Percentiles rank a stretch among this genome's conserved stretches.
Conservation (phyloP, 2,888 invertebrate genomes). For the Netelia melanura region DNA sequence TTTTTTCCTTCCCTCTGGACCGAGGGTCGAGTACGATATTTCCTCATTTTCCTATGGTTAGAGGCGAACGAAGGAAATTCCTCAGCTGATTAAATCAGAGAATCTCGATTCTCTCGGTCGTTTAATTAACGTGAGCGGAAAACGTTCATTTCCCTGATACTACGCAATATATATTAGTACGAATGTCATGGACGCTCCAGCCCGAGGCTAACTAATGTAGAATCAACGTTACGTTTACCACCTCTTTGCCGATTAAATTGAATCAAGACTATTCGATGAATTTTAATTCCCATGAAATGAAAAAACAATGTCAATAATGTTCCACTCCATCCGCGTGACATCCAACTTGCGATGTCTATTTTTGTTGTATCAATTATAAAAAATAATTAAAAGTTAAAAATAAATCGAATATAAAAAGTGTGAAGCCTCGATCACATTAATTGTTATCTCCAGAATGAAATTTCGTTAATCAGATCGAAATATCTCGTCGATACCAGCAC, state of each 20-base stretch:
- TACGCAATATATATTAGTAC: neutral
- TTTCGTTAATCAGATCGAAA: neutral
- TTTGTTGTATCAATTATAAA: no score
- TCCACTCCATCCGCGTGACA: neutral
- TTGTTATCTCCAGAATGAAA: neutral
- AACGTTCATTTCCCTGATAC: neutral
- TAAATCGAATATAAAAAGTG: neutral
- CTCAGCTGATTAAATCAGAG: neutral
- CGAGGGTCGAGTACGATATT: conserved; percentile 36
- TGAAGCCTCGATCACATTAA: neutral
- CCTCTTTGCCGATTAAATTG: neutral
- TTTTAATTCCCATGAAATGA: neutral
- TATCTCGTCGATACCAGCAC: neutral
- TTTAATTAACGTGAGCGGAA: conserved; percentile 1
- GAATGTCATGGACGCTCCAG: neutral
- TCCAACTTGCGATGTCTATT: neutral
- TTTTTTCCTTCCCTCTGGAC: neutral
- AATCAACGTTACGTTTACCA: neutral
- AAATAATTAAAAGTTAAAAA: no score
- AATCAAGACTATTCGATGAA: neutral
- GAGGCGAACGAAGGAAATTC: neutral
- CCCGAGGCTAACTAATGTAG: neutral
- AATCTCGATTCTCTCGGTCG: neutral
- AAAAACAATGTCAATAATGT: neutral
- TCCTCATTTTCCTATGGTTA: conserved; percentile 26